phyloP scores from a whole-genome alignment of 2,888 invertebrate species.

The Diabrotica balteata region DNA sequence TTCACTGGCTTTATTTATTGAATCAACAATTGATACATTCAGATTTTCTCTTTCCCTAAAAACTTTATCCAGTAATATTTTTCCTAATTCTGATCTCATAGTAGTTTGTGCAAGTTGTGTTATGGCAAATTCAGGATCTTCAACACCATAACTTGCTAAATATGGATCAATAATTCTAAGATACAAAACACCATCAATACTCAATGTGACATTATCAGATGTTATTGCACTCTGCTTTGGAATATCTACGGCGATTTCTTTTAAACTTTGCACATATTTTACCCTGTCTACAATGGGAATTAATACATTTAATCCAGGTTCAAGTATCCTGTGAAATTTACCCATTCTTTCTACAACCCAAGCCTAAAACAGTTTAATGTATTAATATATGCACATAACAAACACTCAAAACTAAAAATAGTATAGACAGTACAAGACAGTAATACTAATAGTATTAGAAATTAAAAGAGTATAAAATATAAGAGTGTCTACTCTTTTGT shows the following conservation, averaged over 20 bases:
- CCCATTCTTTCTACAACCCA: conserved; percentile 99
- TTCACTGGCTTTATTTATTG: conserved; percentile 97
- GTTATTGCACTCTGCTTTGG: conserved; percentile 99
- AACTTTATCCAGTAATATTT: conserved; percentile 95
- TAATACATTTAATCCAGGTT: conserved; percentile 93
- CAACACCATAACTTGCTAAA: conserved; percentile 95
- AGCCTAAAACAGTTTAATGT: conserved; percentile 67
- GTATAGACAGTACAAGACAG: too few species aligned
- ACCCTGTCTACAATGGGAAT: conserved; percentile 91
- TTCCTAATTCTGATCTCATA: conserved; percentile 98
- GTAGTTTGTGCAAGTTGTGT: conserved; percentile 99
- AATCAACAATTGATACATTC: conserved; percentile 92
- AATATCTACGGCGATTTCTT: conserved; percentile 99
- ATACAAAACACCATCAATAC: conserved; percentile 97
- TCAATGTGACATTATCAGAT: conserved; percentile 94
- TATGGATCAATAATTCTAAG: conserved; percentile 93
- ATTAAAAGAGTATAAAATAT: too few species aligned
- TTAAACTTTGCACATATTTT: conserved; percentile 97
- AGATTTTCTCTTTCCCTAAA: conserved; percentile 96
- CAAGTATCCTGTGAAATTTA: conserved; percentile 89
- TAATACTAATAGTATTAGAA: too few species aligned
- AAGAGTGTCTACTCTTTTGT: too few species aligned
- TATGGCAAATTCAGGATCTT: conserved; percentile 99
- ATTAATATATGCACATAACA: not conserved
- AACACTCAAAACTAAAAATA: too few species aligned